Base-by-base conservation (phyloP, 2,113 vertebrate species). In the Phocoena phocoena region DNA sequence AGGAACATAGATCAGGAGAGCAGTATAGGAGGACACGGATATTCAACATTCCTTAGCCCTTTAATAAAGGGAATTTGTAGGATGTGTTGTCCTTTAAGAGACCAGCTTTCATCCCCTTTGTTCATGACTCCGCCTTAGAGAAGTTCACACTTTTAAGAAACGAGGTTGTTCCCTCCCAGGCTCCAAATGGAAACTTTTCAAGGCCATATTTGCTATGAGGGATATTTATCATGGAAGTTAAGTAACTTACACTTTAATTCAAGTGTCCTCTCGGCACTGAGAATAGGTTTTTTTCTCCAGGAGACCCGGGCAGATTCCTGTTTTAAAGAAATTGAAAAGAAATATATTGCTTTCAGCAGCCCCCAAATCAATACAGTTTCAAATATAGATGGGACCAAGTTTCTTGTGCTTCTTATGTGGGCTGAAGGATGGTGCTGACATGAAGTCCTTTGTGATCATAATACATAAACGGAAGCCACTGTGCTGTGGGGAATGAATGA, bases 311-410 rank as follows among this genome's bases (percentile, higher is more conserved):
- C 47, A 71, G 41, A 0, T 90, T 94, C 25, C 85, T 87, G 83
- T 97, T 97, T 98, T 98, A 92, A 96, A 97, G 97, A 97, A 3
- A 15, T 55, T 93, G 96, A 95, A 96, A 97, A 96, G 67, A 96
- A 96, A 96, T 63, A 33, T 65, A 91, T 71, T 96, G 83, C 96
- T 98, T 98, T 97, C 71, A 92, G 73, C 96, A 53, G 85, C 44
- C 83, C 71, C 97, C 50, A 96, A 98, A 98, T 95, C 97, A 97
- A 62, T 95, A 97, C 38, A 36, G 21, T 85, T 95, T 97, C 79
- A 97, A 41, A 97, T 41, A 88, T n/a, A 73, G 33, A 93, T 60
- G 84, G 94, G 18, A 95, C 92, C 93, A 96, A 0, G 1, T 93
- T 88, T 94, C 93, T 96, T 96, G 73, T 82, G 86, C 76, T 96